Base-by-base conservation (phyloP, 1,140 invertebrate species). In the Aporrectodea caliginosa region DNA sequence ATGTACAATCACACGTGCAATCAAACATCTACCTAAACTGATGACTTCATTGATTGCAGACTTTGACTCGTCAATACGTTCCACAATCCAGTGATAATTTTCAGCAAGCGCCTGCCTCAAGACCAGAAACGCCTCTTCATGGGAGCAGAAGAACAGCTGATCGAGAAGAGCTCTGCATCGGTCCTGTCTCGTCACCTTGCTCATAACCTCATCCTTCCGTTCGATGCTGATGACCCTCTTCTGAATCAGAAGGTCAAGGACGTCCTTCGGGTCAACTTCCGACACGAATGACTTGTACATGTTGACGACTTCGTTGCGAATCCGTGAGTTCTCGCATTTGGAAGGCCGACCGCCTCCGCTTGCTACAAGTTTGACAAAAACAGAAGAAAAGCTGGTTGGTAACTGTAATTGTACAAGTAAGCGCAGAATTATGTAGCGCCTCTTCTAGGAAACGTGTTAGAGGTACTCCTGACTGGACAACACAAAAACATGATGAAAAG, bases 261-360 rank as follows among this genome's bases (percentile, higher is more conserved):
- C 27, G 75, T 16, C 0, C 27, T 76, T 76, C 29, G 75, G 75
- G 30, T 76, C 75, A 58, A 76, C 75, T 58, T 76, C 75, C 29
- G 33, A 32, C 33, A 76, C 43, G 31, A 76, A 76, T 27, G 34
- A 29, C 75, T 76, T 76, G 43, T 76, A 76, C 33, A 76, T 76
- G 43, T 22, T 58, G 43, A 58, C 43, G 43, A 58, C 43, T 58
- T 22, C 22, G 43, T 58, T 58, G 43, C 43, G 43, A 12, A 58
- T 58, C 22, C 6, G 6, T 58, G 43, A 6, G 22, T 58, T 58
- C 6, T 58, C 43, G 22, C 6, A 58, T 22, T 58, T n/a, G n/a
- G n/a, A n/a, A n/a, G n/a, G n/a, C n/a, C n/a, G n/a, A n/a, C n/a
- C n/a, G n/a, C n/a, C n/a, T n/a, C n/a, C n/a, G n/a, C n/a, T n/a